Evolutionary conservation across 2,113 vertebrate genomes (phyloP).

Genomic region (Ceyx margarethae): DNA sequence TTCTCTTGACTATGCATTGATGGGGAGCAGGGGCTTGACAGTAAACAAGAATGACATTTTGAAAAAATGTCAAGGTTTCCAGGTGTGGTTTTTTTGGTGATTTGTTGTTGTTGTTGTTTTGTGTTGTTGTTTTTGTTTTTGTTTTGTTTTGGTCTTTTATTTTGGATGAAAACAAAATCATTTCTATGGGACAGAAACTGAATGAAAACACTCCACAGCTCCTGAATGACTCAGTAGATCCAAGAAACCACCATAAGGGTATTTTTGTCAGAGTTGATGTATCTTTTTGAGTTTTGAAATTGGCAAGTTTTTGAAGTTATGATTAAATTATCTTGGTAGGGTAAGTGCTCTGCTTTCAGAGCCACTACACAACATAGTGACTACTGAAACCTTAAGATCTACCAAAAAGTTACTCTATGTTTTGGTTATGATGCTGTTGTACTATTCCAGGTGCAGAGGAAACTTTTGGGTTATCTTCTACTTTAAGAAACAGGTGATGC

Average conservation of each 20-base stretch:
- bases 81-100: accelerated
- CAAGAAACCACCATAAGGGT: not conserved
- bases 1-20: not conserved
- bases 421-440: not conserved
- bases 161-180: not conserved
- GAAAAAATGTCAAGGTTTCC: not conserved
- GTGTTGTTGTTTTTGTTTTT: too few relatives aligned
- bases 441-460: not conserved
- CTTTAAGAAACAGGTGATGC: not conserved
- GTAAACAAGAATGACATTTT: not conserved
- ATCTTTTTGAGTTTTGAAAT: not conserved
- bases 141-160: not conserved
- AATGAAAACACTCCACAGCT: not conserved
- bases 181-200: not conserved
- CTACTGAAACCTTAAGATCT: not conserved
- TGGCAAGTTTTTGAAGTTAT: not conserved
- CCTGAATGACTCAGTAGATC: not conserved
- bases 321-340: not conserved
- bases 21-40: not conserved
- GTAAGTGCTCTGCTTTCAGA: not conserved
- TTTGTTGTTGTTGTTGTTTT: too few relatives aligned
- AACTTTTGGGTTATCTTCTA: not conserved
- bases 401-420: accelerated
- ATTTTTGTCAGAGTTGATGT: not conserved
- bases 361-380: too few relatives aligned